Base-by-base conservation (phyloP, 2,113 vertebrate species). In the Phyllostomus discolor region DNA sequence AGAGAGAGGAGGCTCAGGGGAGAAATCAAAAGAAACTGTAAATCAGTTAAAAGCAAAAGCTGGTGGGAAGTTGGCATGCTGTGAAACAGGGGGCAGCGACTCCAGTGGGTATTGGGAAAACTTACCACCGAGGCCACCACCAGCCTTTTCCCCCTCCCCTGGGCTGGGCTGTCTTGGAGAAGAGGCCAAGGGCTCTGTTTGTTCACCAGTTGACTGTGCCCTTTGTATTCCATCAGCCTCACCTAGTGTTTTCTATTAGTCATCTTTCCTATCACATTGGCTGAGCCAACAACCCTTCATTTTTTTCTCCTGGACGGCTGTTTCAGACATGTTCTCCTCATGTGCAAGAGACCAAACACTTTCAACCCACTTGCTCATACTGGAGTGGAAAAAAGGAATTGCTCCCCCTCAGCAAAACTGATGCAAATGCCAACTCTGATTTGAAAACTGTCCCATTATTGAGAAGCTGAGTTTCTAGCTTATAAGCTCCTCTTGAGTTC, bases 361-460 rank as follows among this genome's bases (percentile, higher is more conserved):
- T 95, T 88, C 54, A 93, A 95, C 69, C 73, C 88, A 67, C 59
- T 86, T 57, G 52, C 43, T 83, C 86, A 75, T 48, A 24, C 35
- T 33, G 69, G 83, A 92, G 48, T 70, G 24, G 70, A 73, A 50
- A 72, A 91, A 94, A 96, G 62, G 93, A 95, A 93, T 87, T 43
- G 90, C 54, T 91, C 73, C 38, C 28, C 59, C 83, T 95, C 89
- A 95, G 93, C 83, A 95, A 91, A 96, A 95, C 0, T 80, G 93
- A 98, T 93, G 86, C 86, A 79, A 92, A 96, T 93, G 91, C 91
- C 97, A 98, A 52, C 93, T 97, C 91, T 84, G 83, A 90, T 96
- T 96, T 96, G 69, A 91, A 97, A 97, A 96, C 90, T 93, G 35
- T 38, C 95, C 79, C 1, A 5, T 97, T 97, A 91, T 43, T 67